Conservation (phyloP, 2,113 vertebrate species). For the Menidia beryllina region DNA sequence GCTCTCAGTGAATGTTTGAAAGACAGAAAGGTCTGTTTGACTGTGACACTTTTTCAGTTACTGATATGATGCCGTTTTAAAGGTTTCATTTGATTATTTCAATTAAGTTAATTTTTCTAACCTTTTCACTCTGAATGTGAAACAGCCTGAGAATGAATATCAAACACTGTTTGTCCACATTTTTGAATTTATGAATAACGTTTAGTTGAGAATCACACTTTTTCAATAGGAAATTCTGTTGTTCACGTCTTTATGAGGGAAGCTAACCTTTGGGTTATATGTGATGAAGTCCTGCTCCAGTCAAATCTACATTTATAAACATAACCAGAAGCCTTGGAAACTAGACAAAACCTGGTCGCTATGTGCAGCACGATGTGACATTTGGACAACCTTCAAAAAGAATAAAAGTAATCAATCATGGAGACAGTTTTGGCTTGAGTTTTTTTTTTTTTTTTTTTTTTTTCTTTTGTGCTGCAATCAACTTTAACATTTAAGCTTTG, state of each 20-base stretch:
- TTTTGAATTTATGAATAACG: too few relatives aligned
- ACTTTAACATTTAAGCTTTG: too few relatives aligned
- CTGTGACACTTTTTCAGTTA: neutral
- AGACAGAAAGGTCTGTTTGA: neutral
- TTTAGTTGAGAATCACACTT: too few relatives aligned
- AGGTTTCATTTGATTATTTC: neutral
- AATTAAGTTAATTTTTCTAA: too few relatives aligned
- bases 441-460: too few relatives aligned
- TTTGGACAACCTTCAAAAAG: slow-evolving; percentile 38
- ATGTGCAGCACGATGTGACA: slow-evolving; percentile 33
- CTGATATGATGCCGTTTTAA: neutral
- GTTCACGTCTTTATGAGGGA: too few relatives aligned
- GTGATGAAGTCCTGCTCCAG: slow-evolving; percentile 5
- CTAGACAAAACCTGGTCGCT: neutral
- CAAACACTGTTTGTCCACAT: too few relatives aligned
- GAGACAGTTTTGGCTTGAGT: neutral
- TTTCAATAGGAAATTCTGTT: too few relatives aligned
- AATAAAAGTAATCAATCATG: neutral
- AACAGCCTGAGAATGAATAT: too few relatives aligned
- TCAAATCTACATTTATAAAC: slow-evolving; percentile 19
- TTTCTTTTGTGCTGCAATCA: too few relatives aligned
- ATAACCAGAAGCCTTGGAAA: slow-evolving; percentile 26
- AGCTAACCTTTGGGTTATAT: neutral
- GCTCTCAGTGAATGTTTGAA: neutral
- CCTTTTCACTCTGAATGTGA: too few relatives aligned